Evolutionary conservation across 2,797 vertebrate genomes (phyloP), one percentile per base, ranked within the genome.

Genomic region (Anniella stebbinsi): DNA sequence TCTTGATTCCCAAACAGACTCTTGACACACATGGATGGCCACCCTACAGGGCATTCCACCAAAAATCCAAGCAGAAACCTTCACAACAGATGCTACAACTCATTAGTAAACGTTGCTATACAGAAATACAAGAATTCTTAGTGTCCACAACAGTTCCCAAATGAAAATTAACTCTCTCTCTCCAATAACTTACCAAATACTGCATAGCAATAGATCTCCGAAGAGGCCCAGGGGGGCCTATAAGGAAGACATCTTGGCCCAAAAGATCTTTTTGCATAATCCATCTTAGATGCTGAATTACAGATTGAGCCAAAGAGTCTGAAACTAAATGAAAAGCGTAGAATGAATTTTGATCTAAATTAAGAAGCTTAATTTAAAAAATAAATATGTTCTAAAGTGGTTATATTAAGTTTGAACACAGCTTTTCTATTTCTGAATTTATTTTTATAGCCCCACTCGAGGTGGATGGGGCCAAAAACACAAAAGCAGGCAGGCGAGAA

Each of bases 201-300:
- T 99, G 98, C 99, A 99, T 99, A 36, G 98, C 99, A 95, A 99
- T 98, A 45, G 98, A 98, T 67, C 99, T 97, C 21, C 99, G 98
- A 92, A 99, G 97, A 28, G 99, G 98, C 88, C 99, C 99, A 10
- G 99, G 99, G 48, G 99, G 99, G 38, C 99, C 99, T 23, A 99
- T 99, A 36, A 99, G 98, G 94, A 99, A 99, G 72, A 99, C 96
- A 88, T 99, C 99, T 97, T 99, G 99, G 11, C 99, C 99, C 92
- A 99, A 93, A 91, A 99, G 97, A 91, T 99, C 99, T 95, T 99
- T 99, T 95, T 99, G 99, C 99, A 99, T 99, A 91, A 99, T 99
- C 99, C 99, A 99, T 97, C 98, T 97, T 41, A 99, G 97, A 95
- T 99, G 98, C 73, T 99, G 98, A 92, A 97, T 96, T 57, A 99